Percentiles rank a stretch among this genome's conserved stretches.
phyloP scores from a whole-genome alignment of 2,888 invertebrate species.

The Cactoblastis cactorum region DNA sequence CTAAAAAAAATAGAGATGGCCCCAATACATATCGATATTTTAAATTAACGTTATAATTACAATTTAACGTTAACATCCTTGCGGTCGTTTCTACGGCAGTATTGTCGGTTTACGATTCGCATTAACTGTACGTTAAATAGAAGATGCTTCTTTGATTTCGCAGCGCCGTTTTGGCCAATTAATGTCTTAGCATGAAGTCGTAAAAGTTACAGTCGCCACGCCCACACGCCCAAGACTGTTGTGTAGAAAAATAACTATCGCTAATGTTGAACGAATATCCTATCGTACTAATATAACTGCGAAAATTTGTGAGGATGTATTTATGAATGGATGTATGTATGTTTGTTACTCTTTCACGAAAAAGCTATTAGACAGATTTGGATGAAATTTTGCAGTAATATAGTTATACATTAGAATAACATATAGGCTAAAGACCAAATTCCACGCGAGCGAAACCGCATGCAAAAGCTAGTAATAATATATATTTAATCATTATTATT shows the following conservation, averaged over 20 bases:
- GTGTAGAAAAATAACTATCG: slow-evolving; percentile 26
- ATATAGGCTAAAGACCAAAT: no score
- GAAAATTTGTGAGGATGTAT: no score
- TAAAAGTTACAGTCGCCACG: slow-evolving; percentile 51
- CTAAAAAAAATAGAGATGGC: neutral
- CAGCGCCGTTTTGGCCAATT: slow-evolving; percentile 64
- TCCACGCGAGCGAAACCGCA: no score
- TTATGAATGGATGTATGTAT: no score
- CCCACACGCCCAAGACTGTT: slow-evolving; percentile 49
- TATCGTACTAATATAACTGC: no score
- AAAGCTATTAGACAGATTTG: no score
- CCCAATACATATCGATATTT: neutral
- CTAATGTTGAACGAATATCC: no score
- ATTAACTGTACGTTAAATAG: slow-evolving; percentile 12
- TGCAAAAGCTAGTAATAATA: no score
- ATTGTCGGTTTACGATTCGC: slow-evolving; percentile 6
- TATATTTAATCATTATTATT: no score
- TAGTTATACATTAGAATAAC: no score
- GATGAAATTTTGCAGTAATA: no score
- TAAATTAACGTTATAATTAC: neutral
- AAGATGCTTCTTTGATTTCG: slow-evolving; percentile 52
- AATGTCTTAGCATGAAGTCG: slow-evolving; percentile 70
- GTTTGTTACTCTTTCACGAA: no score
- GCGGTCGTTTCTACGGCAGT: neutral
- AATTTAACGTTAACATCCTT: slow-evolving; percentile 4